phyloP scores from a whole-genome alignment of 2,113 vertebrate genomes.

The Natator depressus region DNA sequence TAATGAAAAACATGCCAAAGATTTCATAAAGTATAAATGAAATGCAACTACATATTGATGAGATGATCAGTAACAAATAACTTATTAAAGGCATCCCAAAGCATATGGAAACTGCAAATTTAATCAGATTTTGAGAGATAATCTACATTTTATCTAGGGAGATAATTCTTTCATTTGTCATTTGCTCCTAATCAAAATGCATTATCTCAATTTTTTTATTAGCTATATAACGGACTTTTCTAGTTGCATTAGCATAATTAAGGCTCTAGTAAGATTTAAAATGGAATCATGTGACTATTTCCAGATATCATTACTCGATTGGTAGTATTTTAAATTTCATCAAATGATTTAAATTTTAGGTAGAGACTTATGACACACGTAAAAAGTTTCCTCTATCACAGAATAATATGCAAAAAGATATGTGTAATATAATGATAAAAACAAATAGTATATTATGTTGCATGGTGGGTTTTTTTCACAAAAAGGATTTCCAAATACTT shows the following conservation, averaged over 20 bases:
- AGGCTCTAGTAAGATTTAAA: background rate
- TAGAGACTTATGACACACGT: background rate
- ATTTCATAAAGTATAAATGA: background rate
- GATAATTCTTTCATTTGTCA: conserved; percentile 16
- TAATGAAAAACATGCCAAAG: background rate
- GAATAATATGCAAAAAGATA: background rate
- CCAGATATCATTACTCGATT: background rate
- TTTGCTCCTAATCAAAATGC: conserved; percentile 28
- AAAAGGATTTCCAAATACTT: background rate
- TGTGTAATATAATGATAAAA: background rate
- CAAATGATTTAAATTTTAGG: background rate
- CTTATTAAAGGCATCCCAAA: conserved; percentile 18
- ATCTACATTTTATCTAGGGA: conserved; percentile 18
- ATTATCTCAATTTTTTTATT: conserved; percentile 19
- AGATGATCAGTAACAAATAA: conserved; percentile 3
- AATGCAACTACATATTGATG: background rate
- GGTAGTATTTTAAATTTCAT: conserved; percentile 10
- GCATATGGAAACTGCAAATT: conserved; percentile 17
- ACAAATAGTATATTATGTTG: background rate
- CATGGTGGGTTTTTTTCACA: background rate
- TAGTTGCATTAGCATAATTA: conserved; percentile 4
- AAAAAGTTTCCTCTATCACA: background rate
- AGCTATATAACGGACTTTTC: conserved; percentile 41
- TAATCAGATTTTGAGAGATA: conserved; percentile 2
- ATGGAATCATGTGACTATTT: background rate